Evolutionary conservation across 2,888 invertebrate species (phyloP), one percentile per base, ranked within the genome.

Genomic region (Neoitamus cyanurus): DNA sequence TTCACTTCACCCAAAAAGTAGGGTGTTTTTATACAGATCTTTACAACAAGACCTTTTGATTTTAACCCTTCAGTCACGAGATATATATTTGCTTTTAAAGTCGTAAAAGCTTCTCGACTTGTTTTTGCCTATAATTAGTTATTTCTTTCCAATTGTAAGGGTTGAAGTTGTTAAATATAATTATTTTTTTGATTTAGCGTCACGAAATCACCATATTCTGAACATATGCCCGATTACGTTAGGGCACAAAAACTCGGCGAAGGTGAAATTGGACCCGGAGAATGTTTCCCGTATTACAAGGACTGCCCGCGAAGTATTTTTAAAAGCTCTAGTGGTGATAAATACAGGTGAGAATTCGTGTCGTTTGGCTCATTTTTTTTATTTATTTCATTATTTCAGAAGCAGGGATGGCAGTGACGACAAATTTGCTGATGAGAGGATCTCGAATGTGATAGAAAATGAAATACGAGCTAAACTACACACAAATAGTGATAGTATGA

Each of bases 251-350:
- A 94, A 85, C 94, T 95, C 6, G 97, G 97, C 0, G 94, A 94
- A 88, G 93, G 94, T 0, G 93, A 93, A 2, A 88, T 89, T 82
- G 92, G 92, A 13, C 93, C 94, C 0, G 95, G 96, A 5, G 97
- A 97, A 90, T 97, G 97, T 90, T 96, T 96, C 94, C 96, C 95
- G 0, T 97, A 97, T 89, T 95, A 95, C 91, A 94, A 95, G 88
- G 94, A 94, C 80, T 97, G 97, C 88, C 95, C 96, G 15, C 96
- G 95, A 90, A 96, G 96, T 83, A 92, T 97, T 80, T 97, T 97
- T 86, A 90, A 90, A 84, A 88, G 88, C 37, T 89, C 88, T 20
- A 87, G 88, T 78, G 90, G 90, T 84, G 90, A 91, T 85, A 89
- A 89, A 88, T 89, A 72, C 6, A 46, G 72, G 83, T 69, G 36